Conservation (phyloP, 2,797 vertebrate genomes). For the Squalus acanthias region DNA sequence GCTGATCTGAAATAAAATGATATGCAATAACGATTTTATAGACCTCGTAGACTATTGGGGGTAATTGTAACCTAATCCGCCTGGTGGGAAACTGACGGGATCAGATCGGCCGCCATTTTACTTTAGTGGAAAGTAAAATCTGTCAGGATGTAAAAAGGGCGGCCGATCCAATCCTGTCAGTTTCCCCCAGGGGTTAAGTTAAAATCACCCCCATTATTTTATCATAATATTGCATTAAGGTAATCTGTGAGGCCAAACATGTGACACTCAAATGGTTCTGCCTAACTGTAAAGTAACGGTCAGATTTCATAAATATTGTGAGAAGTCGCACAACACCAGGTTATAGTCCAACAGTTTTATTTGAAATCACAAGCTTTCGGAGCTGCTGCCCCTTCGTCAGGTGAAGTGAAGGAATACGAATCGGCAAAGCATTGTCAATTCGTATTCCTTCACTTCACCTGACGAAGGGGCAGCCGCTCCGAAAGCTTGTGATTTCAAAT, state of each 20-base stretch:
- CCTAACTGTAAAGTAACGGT: not conserved
- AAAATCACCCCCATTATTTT: not conserved
- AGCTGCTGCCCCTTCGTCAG: no score
- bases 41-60: not conserved
- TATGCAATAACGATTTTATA: not conserved
- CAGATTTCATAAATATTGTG: not conserved
- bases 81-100: not conserved
- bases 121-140: not conserved
- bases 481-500: no score
- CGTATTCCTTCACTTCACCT: no score
- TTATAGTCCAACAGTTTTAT: no score
- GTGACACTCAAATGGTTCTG: not conserved
- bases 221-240: not conserved
- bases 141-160: not conserved
- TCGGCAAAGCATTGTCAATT: no score
- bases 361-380: no score
- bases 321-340: no score
- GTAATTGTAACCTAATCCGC: no score
- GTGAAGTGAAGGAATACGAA: no score
- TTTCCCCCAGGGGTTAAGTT: not conserved
- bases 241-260: not conserved
- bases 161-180: not conserved
- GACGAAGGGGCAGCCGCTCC: no score
- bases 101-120: not conserved
- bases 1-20: not conserved